These are phyloP conservation scores for Antedon bifida DNA, from an alignment of 35 echinoderm and acorn worm genomes.

Conservation along the genomic window DNA sequence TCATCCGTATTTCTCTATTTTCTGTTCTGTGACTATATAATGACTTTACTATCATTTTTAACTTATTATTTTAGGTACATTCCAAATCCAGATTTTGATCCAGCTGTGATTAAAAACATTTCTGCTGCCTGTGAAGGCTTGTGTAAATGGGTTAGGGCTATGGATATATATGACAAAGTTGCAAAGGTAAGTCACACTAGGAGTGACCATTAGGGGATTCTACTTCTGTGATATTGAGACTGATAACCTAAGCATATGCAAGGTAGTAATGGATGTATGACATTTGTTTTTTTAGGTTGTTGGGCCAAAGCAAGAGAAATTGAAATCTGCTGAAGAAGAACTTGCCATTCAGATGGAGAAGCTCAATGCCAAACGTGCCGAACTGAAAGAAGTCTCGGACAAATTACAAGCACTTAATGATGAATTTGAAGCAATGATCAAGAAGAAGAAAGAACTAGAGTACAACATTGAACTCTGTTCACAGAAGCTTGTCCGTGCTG, in stretches of 20 bases:
- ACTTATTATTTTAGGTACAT: slow-evolving; percentile 39
- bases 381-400: slow-evolving; percentile 85
- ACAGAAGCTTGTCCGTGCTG: slow-evolving; percentile 77
- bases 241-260: neutral
- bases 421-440: slow-evolving; percentile 73
- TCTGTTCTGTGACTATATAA: too few species aligned
- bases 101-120: slow-evolving; percentile 73
- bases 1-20: too few species aligned
- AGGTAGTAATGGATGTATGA: neutral
- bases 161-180: slow-evolving; percentile 91
- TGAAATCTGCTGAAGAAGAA: slow-evolving; percentile 77
- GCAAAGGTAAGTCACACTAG: too few species aligned
- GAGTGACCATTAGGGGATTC: too few species aligned
- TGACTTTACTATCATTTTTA: too few species aligned
- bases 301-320: slow-evolving; percentile 78
- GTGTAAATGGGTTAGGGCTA: slow-evolving; percentile 94
- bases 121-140: slow-evolving; percentile 95
- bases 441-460: slow-evolving; percentile 94
- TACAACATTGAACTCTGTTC: slow-evolving; percentile 95
- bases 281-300: slow-evolving; percentile 42
- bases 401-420: slow-evolving; percentile 83
- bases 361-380: slow-evolving; percentile 73
- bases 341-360: slow-evolving; percentile 85
- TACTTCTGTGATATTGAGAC: too few species aligned
- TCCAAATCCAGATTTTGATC: slow-evolving; percentile 91